Evolutionary conservation across 2,888 invertebrate genomes (phyloP), one percentile per base, ranked within the genome.

Genomic region (Salpingus planirostris): DNA sequence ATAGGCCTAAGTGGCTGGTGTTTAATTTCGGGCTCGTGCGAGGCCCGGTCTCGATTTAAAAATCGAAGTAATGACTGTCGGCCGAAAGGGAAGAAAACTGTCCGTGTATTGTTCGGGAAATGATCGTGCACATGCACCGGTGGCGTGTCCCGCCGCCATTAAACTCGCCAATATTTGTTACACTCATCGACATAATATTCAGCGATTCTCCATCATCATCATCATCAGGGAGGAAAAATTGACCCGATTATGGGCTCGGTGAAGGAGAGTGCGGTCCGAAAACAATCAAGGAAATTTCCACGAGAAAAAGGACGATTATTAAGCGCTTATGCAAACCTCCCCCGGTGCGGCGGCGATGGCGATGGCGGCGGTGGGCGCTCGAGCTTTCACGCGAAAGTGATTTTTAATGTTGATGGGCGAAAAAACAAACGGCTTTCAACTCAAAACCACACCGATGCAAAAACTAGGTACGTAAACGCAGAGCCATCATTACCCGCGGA

Each of bases 61-160:
- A 33, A 33, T 33, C 33, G 27, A 27, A 27, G 23, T 13, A 33
- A 27, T 14, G 23, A 24, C 24, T 24, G 27, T 30, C n/a, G 22
- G 33, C n/a, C n/a, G n/a, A n/a, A n/a, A 29, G 34, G 31, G 27
- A 38, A 39, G n/a, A n/a, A n/a, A n/a, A n/a, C n/a, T 39, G 29
- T 31, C 24, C 27, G 32, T 23, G 27, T 29, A 35, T 36, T 39
- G 35, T 39, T 38, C 29, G 35, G 24, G 13, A 39, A 39, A 39
- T 36, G 39, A 32, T 32, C 31, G 35, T 35, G 35, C 30, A 36
- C 35, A 39, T 39, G 39, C 39, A 39, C 32, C 21, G 18, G 29
- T 12, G 15, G 35, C 39, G 39, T 39, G 39, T 11, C 27, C 31
- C 24, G 27, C 28, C 13, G 32, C 32, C 39, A 39, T 39, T 39